A percentile compares a stretch with the other conserved stretches of the same genome.
Conservation (phyloP, 2,888 invertebrate species). For the Caenorhabditis angaria region DNA sequence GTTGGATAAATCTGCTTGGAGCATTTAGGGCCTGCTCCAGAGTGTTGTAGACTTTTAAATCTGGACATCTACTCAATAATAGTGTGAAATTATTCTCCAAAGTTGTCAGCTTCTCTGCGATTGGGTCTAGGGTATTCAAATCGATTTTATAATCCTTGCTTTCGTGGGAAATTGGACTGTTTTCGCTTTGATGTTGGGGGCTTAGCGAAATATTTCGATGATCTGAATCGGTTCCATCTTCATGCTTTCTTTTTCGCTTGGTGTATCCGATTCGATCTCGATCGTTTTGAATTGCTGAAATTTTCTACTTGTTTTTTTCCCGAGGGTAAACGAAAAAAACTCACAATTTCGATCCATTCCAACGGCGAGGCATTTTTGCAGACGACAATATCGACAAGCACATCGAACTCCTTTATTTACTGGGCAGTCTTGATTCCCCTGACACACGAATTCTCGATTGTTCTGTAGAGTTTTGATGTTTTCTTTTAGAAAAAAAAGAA, state of each 20-base stretch:
- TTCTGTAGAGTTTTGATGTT: conserved; percentile 58
- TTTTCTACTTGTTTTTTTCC: neutral
- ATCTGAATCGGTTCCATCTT: conserved; percentile 35
- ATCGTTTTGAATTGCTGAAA: conserved; percentile 69
- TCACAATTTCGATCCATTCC: conserved; percentile 69
- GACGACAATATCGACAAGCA: conserved; percentile 68
- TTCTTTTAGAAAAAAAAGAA: neutral
- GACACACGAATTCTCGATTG: conserved; percentile 67
- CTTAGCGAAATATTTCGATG: conserved; percentile 23
- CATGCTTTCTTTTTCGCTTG: conserved; percentile 62
- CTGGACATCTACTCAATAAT: conserved; percentile 58
- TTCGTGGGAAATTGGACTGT: conserved; percentile 22
- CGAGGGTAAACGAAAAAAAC: neutral
- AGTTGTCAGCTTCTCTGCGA: conserved; percentile 63
- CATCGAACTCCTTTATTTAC: conserved; percentile 71
- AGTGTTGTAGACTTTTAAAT: conserved; percentile 60
- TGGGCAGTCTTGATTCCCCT: conserved; percentile 67
- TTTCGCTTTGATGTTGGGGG: conserved; percentile 16
- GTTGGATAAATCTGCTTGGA: conserved; percentile 61
- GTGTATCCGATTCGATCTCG: conserved; percentile 71
- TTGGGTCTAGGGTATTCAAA: conserved; percentile 50
- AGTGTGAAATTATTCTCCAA: conserved; percentile 70
- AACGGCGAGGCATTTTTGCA: conserved; percentile 60
- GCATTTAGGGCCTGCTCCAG: conserved; percentile 66
- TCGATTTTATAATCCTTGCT: conserved; percentile 34